phyloP scores from a whole-genome alignment of 2,888 invertebrate genomes.

The Formica aserva region DNA sequence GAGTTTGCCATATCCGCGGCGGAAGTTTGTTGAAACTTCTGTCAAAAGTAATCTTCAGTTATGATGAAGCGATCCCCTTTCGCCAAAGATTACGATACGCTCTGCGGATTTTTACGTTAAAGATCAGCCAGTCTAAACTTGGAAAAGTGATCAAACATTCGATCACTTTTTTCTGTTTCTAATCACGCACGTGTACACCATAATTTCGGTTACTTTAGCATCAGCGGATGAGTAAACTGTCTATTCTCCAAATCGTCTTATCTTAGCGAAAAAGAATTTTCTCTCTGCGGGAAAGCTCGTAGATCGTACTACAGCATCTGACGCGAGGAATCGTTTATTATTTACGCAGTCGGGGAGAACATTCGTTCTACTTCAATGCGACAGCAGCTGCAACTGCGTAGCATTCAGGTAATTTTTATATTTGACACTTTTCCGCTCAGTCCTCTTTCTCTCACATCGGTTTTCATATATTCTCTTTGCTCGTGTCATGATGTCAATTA shows the following conservation, averaged over 20 bases:
- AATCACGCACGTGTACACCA: background rate
- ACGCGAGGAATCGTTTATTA: conserved; percentile 61
- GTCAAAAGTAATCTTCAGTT: conserved; percentile 21
- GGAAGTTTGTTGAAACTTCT: conserved; percentile 5
- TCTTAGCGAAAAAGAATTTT: conserved; percentile 17
- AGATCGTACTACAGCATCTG: conserved; percentile 37
- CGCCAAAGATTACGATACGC: background rate
- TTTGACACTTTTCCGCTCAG: conserved; percentile 47
- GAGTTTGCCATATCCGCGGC: conserved; percentile 1
- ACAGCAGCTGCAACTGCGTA: conserved; percentile 31
- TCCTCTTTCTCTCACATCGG: conserved; percentile 18
- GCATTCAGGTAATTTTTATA: conserved; percentile 63
- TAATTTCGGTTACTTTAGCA: conserved; percentile 11
- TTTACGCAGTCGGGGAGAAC: conserved; percentile 55
- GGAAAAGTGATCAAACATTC: background rate
- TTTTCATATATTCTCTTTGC: conserved; percentile 21
- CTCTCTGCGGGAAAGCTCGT: conserved; percentile 32
- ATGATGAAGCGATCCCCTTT: conserved; percentile 27
- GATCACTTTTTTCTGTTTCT: background rate
- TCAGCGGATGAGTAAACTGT: background rate
- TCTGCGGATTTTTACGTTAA: background rate
- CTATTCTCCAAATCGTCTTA: conserved; percentile 21
- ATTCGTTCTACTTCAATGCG: conserved; percentile 50
- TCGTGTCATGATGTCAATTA: conserved; percentile 42
- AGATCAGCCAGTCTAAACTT: background rate